phyloP scores from a whole-genome alignment of 2,888 invertebrate species.

The Drosophila tripunctata region DNA sequence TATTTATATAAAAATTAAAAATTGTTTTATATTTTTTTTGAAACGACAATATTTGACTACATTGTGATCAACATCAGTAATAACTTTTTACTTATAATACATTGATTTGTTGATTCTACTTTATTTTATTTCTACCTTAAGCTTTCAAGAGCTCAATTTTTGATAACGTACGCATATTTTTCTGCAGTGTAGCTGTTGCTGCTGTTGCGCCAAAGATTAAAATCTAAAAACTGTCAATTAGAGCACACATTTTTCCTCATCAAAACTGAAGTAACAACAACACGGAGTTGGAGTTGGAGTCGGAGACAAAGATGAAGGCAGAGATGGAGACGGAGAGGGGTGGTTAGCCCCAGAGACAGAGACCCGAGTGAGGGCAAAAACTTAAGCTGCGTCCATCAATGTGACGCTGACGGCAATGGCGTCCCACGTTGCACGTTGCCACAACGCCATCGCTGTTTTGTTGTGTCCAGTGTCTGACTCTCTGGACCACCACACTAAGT shows the following conservation, averaged over 20 bases:
- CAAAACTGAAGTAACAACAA: conserved; percentile 67
- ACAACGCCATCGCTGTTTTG: conserved; percentile 10
- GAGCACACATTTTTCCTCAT: conserved; percentile 81
- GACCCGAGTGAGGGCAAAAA: conserved; percentile 21
- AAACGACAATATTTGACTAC: no score
- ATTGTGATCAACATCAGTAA: no score
- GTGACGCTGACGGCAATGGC: conserved; percentile 66
- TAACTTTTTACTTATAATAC: no score
- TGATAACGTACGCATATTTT: no score
- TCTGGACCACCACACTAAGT: conserved; percentile 53
- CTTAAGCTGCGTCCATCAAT: conserved; percentile 71
- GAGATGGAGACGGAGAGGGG: not conserved
- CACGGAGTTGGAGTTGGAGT: not conserved
- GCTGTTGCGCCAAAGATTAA: conserved; percentile 74
- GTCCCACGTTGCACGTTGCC: conserved; percentile 59
- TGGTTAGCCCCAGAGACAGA: not conserved
- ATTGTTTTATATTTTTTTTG: no score
- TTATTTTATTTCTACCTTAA: no score
- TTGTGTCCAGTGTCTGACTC: conserved; percentile 7
- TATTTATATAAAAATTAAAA: no score
- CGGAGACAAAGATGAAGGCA: not conserved
- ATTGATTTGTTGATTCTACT: no score
- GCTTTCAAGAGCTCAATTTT: no score
- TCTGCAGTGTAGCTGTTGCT: not conserved
- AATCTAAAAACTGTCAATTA: conserved; percentile 83